Percentiles rank a stretch among this genome's conserved stretches.
phyloP scores from a whole-genome alignment of 2,797 vertebrate species.

The Cyclopterus lumpus region DNA sequence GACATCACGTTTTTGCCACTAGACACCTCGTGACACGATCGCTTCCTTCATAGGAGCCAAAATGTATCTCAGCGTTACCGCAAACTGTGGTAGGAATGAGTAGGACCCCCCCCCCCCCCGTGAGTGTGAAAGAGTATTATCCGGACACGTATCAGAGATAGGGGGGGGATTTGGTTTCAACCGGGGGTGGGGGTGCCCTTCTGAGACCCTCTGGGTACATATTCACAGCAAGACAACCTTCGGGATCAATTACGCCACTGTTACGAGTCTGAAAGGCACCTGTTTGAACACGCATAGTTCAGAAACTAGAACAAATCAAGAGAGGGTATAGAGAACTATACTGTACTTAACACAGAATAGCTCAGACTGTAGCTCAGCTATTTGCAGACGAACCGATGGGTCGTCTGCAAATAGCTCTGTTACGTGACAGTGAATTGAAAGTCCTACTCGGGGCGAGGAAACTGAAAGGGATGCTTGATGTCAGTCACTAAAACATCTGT shows the following conservation, averaged over 20 bases:
- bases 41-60: slow-evolving; percentile 67
- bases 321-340: not conserved
- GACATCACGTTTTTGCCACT: slow-evolving; percentile 69
- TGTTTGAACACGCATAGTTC: slow-evolving; percentile 40
- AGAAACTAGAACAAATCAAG: slow-evolving; percentile 24
- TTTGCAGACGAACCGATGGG: slow-evolving; percentile 20
- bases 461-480: not conserved
- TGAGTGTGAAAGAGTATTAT: slow-evolving; percentile 47
- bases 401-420: slow-evolving; percentile 9
- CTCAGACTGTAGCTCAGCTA: slow-evolving; percentile 10
- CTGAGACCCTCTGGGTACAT: slow-evolving; percentile 49
- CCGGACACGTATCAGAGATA: slow-evolving; percentile 60
- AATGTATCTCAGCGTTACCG: slow-evolving; percentile 44
- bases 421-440: slow-evolving; percentile 2
- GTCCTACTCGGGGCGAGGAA: not conserved
- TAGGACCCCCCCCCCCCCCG: slow-evolving; percentile 5
- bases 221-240: slow-evolving; percentile 47
- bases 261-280: slow-evolving; percentile 53
- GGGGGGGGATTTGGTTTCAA: slow-evolving; percentile 57
- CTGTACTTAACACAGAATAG: not conserved
- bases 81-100: slow-evolving; percentile 39
- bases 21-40: slow-evolving; percentile 65
- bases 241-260: slow-evolving; percentile 51
- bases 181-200: slow-evolving; percentile 24
- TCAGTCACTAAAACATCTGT: not conserved